Percentiles rank a stretch among this genome's conserved stretches.
Evolutionary conservation across 2,113 vertebrate genomes (phyloP).

Genomic region (Aldabrachelys gigantea): DNA sequence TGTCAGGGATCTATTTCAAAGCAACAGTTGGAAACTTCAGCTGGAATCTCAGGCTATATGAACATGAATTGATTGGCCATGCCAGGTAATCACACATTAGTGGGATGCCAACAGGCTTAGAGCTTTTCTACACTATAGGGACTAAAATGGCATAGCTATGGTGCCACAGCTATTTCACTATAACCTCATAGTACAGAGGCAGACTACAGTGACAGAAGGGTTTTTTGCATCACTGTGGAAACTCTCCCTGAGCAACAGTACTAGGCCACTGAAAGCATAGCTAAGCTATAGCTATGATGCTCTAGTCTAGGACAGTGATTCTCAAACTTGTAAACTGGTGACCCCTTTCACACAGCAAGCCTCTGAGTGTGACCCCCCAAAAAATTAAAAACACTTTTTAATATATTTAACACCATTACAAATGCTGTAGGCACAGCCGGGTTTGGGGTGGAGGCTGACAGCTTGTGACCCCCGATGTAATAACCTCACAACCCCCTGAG

Average conservation of each 20-base stretch:
- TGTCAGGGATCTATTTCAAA: slow-evolving; percentile 33
- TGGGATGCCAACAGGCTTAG: neutral
- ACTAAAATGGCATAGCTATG: neutral
- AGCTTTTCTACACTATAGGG: neutral
- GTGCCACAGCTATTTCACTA: neutral
- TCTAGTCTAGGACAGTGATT: no score
- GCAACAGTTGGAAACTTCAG: neutral
- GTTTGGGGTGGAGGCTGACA: no score
- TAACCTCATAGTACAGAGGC: neutral
- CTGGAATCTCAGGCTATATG: neutral
- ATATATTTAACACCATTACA: no score
- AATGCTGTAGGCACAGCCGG: no score
- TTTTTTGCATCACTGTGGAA: neutral
- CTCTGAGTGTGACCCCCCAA: no score
- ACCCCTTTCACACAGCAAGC: no score
- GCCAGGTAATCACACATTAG: neutral
- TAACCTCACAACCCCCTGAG: no score
- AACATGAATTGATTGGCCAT: neutral
- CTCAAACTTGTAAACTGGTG: no score
- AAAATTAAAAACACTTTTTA: no score
- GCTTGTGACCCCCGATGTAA: no score
- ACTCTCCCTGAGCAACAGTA: neutral
- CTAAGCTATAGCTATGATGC: neutral
- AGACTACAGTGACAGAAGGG: neutral
- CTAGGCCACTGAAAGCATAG: neutral